These are phyloP conservation scores for Drosophila mettleri DNA, from an alignment of 2,888 invertebrate species.

Conservation along the genomic window DNA sequence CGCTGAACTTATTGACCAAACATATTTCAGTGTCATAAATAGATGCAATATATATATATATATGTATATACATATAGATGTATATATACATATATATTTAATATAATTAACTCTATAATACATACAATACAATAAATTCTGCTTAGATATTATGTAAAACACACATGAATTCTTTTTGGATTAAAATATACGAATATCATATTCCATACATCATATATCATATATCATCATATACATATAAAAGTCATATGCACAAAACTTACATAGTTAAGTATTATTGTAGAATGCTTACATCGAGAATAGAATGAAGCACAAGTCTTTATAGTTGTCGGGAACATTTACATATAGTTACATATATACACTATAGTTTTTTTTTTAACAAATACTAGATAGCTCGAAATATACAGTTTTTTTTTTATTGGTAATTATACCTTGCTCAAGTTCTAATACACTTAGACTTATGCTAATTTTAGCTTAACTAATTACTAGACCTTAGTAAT, in stretches of 20 bases:
- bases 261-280: constrained; percentile 57
- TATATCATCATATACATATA: constrained; percentile 38
- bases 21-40: constrained; percentile 13
- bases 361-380: constrained; percentile 14
- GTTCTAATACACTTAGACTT: constrained; percentile 26
- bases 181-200: constrained; percentile 46
- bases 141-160: constrained; percentile 27
- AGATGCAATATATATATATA: constrained; percentile 17
- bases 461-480: neutral
- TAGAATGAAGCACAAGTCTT: constrained; percentile 79
- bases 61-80: constrained; percentile 1
- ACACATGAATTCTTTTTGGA: constrained; percentile 16
- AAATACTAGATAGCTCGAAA: constrained; percentile 35
- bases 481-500: constrained; percentile 6
- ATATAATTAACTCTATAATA: constrained; percentile 24
- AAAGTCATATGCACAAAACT: constrained; percentile 64
- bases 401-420: constrained; percentile 50
- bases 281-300: constrained; percentile 73
- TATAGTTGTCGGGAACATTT: constrained; percentile 75
- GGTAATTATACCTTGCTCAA: constrained; percentile 27
- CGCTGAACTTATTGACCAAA: constrained; percentile 45
- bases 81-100: constrained; percentile 15
- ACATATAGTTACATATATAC: constrained; percentile 64
- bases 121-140: constrained; percentile 47
- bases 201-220: neutral